Evolutionary conservation across 2,888 invertebrate genomes (phyloP), one percentile per base, ranked within the genome.

Genomic region (Tryphoninae sp.): DNA sequence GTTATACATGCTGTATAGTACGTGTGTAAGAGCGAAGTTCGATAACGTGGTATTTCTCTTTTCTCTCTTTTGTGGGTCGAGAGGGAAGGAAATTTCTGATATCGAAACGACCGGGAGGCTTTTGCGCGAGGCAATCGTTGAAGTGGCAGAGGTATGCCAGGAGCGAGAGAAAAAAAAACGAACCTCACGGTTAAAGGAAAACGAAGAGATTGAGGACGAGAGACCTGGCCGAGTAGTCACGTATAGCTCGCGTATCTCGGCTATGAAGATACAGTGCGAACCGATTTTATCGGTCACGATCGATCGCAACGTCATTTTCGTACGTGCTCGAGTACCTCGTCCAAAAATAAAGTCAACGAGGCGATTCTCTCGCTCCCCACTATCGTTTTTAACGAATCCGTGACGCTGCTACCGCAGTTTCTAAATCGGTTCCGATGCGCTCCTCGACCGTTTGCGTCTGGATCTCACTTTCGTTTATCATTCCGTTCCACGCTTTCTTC

Each of bases 221-320:
- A 61, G 58, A 40, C 11, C 19, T 49, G 72, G 75, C 81, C 80
- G 68, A 82, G 80, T 80, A 83, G 85, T 85, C 85, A 84, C 84
- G 84, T 85, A 83, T 22, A 55, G 59, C 58, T 68, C 69, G 55
- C 64, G 62, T 81, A 73, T 78, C 61, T 42, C 62, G 45, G 33
- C 45, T 67, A 61, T 58, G 40, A 73, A 33, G 77, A 73, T 77
- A 73, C 62, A 73, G 76, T 64, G 64, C 78, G 80, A 69, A 76
- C 74, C 74, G 83, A 85, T 85, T 85, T 85, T 82, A 85, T 85
- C 84, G 76, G 80, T 78, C 67, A 69, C 74, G 80, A 84, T 83
- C 83, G 79, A 84, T 84, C 80, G 75, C 68, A 51, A 49, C 74
- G 72, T 58, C 23, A 58, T 71, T 71, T 53, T 22, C 67, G 78